A percentile compares a stretch with the other conserved stretches of the same genome.
Conservation (phyloP, 2,113 vertebrate species). For the Hipposideros armiger region DNA sequence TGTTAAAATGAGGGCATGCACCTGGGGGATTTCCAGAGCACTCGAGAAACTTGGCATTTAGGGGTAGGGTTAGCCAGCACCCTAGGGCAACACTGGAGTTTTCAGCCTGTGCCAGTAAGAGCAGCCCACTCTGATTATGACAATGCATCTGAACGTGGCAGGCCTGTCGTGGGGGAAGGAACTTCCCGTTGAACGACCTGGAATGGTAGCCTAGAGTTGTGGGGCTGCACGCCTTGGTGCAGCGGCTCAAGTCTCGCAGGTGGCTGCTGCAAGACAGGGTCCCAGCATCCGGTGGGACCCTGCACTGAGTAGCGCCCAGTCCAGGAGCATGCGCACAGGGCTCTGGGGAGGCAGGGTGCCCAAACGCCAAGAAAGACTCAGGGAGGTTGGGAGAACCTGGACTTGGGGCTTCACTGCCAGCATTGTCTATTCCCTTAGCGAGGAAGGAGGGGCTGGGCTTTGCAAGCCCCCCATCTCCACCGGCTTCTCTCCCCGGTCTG, state of each 20-base stretch:
- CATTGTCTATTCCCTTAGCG: not conserved
- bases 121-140: not conserved
- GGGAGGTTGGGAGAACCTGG: not conserved
- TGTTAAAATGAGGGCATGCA: slow-evolving; percentile 78
- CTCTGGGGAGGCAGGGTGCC: not conserved
- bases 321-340: not conserved
- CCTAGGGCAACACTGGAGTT: not conserved
- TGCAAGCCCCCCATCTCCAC: not conserved
- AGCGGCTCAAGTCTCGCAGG: rapidly evolving
- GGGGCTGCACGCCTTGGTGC: not conserved
- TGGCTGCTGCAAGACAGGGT: rapidly evolving
- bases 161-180: not conserved
- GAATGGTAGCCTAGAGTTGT: not conserved
- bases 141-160: not conserved
- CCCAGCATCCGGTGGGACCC: rapidly evolving
- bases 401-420: not conserved
- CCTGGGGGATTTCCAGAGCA: slow-evolving; percentile 73
- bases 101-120: not conserved
- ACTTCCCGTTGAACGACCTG: not conserved
- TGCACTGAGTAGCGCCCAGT: not conserved
- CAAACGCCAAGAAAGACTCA: not conserved
- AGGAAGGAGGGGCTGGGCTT: not conserved
- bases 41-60: slow-evolving; percentile 1
- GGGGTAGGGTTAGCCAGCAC: not conserved
- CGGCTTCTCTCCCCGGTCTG: not conserved